Evolutionary conservation across 2,888 invertebrate species (phyloP).

Genomic region (Sipha maydis): DNA sequence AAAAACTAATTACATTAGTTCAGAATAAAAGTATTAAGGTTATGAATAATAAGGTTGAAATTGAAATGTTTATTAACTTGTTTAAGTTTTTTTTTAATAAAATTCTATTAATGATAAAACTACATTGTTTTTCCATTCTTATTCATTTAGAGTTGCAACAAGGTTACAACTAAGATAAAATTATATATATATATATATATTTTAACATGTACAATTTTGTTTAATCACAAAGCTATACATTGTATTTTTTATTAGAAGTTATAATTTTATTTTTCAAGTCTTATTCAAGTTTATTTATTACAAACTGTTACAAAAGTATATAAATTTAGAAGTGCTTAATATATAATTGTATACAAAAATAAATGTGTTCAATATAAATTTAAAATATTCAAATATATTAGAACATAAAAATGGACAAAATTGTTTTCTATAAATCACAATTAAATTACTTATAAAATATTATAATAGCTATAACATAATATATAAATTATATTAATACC

Average conservation of each 20-base stretch:
- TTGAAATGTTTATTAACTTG: too few species aligned
- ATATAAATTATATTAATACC: not conserved
- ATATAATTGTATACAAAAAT: not conserved
- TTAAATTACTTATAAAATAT: not conserved
- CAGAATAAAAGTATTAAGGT: not conserved
- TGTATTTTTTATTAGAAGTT: too few species aligned
- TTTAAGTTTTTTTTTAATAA: too few species aligned
- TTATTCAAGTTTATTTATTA: not conserved
- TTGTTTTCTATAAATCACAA: not conserved
- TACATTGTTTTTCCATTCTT: too few species aligned
- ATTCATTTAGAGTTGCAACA: too few species aligned
- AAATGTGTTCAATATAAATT: not conserved
- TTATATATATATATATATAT: too few species aligned
- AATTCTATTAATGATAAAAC: too few species aligned
- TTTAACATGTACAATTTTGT: too few species aligned
- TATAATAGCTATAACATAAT: not conserved
- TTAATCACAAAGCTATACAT: too few species aligned
- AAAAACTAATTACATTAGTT: conserved; percentile 64
- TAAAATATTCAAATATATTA: not conserved
- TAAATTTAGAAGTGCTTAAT: not conserved
- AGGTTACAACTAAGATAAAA: too few species aligned
- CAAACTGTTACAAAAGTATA: not conserved
- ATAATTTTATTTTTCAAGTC: too few species aligned
- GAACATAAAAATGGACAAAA: not conserved
- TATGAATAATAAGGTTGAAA: not conserved